Evolutionary conservation across 2,113 vertebrate species (phyloP), one percentile per base, ranked within the genome.

Genomic region (Manacus vitellinus): DNA sequence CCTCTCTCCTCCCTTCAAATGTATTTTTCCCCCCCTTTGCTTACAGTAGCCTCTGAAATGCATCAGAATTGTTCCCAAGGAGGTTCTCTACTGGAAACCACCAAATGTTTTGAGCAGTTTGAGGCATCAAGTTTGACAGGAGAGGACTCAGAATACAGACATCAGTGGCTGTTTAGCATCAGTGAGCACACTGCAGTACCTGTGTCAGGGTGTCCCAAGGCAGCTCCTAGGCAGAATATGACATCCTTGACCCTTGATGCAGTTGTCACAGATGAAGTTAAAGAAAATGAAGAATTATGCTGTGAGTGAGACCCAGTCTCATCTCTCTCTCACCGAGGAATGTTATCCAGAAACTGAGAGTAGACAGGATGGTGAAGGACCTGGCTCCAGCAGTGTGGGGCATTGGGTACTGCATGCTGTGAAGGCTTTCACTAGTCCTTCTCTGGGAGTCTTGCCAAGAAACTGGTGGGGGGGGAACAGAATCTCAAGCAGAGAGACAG

Each of bases 191-290:
- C 67, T 43, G 56, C 2, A 7, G 43, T 67, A 33, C 8, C 3
- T 37, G 22, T 33, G 37, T 39, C 2, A 0, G 44, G 20, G 33
- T 43, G 28, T 70, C 59, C 63, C 0, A 0, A 56, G 37, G 73
- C 49, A 62, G 47, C 62, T 83, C 47, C 55, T 28, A 10, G 19
- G 58, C 62, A 68, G 47, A 59, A 11, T 14, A 1, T 25, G 44
- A 46, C 41, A 68, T 33, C 51, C 31, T 88, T 85, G 54, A 49
- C 33, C 54, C 44, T 65, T 28, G 58, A 8, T 79, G 63, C 33
- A 13, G 4, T 88, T 58, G 56, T 72, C 67, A 28, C 35, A 22
- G 75, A 33, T 75, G 31, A 85, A 72, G n/a, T 74, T 28, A 63
- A 62, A 71, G 46, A 22, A 78, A 44, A 41, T 71, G 46, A 67